A percentile compares a stretch with the other conserved stretches of the same genome.
Conservation (phyloP, 2,888 invertebrate species). For the Pedicia rivosa region DNA sequence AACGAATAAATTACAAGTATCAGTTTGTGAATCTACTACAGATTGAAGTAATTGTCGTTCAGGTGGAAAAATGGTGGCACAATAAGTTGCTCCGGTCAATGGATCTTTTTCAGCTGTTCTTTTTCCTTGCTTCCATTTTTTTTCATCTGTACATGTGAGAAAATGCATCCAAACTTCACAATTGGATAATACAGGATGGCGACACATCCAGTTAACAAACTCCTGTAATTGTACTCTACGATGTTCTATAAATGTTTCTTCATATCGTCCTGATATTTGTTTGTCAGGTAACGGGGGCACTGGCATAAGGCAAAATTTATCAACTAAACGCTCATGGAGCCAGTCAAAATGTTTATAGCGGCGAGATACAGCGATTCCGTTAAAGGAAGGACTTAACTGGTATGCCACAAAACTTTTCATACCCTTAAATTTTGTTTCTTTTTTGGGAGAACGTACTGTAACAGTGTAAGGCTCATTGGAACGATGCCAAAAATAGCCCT, state of each 20-base stretch:
- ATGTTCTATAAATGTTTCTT: conserved; percentile 93
- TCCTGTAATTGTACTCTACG: conserved; percentile 86
- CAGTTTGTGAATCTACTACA: conserved; percentile 66
- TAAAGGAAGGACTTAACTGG: conserved; percentile 88
- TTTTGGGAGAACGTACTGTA: conserved; percentile 85
- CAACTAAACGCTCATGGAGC: conserved; percentile 85
- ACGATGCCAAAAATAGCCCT: conserved; percentile 62
- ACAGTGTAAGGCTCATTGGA: conserved; percentile 63
- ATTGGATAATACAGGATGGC: conserved; percentile 86
- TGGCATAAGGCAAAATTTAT: conserved; percentile 87
- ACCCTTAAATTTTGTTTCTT: conserved; percentile 93
- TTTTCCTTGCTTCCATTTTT: conserved; percentile 94
- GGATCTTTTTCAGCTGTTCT: conserved; percentile 89
- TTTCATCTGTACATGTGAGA: conserved; percentile 92
- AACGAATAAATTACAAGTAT: conserved; percentile 68
- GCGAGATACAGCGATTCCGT: conserved; percentile 81
- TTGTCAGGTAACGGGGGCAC: conserved; percentile 97
- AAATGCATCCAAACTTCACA: conserved; percentile 95
- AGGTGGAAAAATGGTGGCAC: conserved; percentile 75
- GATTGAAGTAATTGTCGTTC: conserved; percentile 58
- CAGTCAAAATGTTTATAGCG: conserved; percentile 99
- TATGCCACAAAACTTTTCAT: conserved; percentile 96
- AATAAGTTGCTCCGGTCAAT: conserved; percentile 77
- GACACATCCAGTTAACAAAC: conserved; percentile 92
- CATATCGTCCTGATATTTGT: conserved; percentile 92